These are phyloP conservation scores for Matsumurasca onukii DNA, from an alignment of 1,140 invertebrate species.

Conservation along the genomic window DNA sequence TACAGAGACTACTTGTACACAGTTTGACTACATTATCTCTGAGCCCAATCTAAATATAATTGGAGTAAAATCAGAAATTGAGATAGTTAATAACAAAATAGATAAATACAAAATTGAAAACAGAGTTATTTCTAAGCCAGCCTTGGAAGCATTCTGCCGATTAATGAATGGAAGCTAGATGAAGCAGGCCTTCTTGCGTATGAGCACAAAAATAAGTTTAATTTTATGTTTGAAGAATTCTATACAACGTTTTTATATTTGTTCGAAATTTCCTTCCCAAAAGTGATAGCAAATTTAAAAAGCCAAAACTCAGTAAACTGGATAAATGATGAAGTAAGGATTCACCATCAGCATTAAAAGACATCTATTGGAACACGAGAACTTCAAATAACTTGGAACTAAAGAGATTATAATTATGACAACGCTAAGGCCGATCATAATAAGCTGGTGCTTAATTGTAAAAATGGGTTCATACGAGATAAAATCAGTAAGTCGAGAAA, in stretches of 20 bases:
- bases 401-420: neutral
- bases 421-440: neutral
- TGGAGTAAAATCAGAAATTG: neutral
- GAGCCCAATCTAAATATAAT: neutral
- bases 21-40: neutral
- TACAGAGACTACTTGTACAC: neutral
- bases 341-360: neutral
- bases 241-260: neutral
- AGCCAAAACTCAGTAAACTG: too few species aligned
- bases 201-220: neutral
- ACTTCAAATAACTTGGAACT: neutral
- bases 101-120: neutral
- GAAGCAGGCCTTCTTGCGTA: neutral
- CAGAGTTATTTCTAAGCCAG: neutral
- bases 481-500: too few species aligned
- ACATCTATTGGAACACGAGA: neutral
- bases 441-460: neutral
- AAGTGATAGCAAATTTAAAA: too few species aligned
- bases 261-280: neutral
- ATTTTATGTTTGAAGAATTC: slow-evolving; percentile 2
- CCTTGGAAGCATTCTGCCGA: neutral
- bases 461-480: neutral
- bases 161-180: neutral
- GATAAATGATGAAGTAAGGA: neutral
- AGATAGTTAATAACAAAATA: neutral